Conservation (phyloP, 2,797 vertebrate genomes). For the Eptatretus atami region DNA sequence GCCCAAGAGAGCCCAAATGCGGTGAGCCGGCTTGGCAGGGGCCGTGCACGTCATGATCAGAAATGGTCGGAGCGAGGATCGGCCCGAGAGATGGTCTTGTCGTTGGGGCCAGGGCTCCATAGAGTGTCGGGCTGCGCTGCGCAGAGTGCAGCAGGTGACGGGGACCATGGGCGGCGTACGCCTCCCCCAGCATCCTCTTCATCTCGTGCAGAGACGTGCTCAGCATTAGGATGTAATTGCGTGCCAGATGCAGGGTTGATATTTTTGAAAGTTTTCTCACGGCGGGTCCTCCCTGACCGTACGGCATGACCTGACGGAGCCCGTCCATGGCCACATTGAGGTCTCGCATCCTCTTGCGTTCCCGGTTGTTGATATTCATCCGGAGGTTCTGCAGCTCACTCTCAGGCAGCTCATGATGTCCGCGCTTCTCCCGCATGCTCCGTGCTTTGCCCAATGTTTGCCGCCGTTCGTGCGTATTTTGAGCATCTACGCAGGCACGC, state of each 20-base stretch:
- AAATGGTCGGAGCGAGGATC: too few relatives aligned
- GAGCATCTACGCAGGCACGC: too few relatives aligned
- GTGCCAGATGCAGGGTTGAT: slow-evolving; percentile 63
- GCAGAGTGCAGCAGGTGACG: slow-evolving; percentile 29
- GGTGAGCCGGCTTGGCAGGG: too few relatives aligned
- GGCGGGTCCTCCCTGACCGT: slow-evolving; percentile 57
- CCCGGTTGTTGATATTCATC: slow-evolving; percentile 90
- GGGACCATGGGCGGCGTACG: slow-evolving; percentile 51
- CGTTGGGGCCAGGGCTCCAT: too few relatives aligned
- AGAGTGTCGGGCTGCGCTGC: background rate
- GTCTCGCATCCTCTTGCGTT: slow-evolving; percentile 89
- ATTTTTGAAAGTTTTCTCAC: slow-evolving; percentile 97
- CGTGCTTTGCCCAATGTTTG: too few relatives aligned
- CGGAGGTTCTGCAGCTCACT: slow-evolving; percentile 57
- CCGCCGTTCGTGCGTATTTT: too few relatives aligned
- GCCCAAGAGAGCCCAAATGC: too few relatives aligned
- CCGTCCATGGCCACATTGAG: slow-evolving; percentile 97
- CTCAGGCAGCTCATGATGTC: slow-evolving; percentile 81
- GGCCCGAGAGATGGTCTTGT: too few relatives aligned
- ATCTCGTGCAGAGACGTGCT: slow-evolving; percentile 90
- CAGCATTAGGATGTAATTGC: slow-evolving; percentile 97
- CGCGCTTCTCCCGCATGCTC: slow-evolving; percentile 13
- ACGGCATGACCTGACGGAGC: slow-evolving; percentile 85
- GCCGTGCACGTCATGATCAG: too few relatives aligned
- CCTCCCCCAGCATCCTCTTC: slow-evolving; percentile 85